phyloP scores from a whole-genome alignment of 2,888 invertebrate species.

The Agrilus biguttatus region DNA sequence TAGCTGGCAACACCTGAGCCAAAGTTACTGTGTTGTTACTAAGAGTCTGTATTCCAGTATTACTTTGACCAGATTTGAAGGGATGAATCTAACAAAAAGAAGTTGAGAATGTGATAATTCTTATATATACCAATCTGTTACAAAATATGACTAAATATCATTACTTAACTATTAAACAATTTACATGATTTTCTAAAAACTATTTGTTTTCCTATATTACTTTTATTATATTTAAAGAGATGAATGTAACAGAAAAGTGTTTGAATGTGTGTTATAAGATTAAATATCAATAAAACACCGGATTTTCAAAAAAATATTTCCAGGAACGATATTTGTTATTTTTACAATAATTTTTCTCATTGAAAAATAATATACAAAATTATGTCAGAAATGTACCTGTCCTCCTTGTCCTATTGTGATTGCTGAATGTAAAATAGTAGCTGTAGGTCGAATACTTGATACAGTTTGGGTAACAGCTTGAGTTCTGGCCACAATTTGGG shows the following conservation, averaged over 20 bases:
- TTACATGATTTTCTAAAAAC: no score
- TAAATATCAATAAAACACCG: no score
- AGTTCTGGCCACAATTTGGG: conserved; percentile 23
- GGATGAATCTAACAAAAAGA: conserved; percentile 18
- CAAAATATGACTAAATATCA: no score
- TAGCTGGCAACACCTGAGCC: conserved; percentile 27
- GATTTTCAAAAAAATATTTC: background rate
- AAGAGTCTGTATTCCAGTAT: conserved; percentile 24
- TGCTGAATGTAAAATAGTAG: conserved; percentile 26
- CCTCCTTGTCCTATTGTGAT: conserved; percentile 27
- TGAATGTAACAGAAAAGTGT: no score
- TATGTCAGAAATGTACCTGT: conserved; percentile 17
- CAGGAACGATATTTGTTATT: background rate
- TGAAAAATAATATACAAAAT: conserved; percentile 4
- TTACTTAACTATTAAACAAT: no score
- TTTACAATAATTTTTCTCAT: background rate
- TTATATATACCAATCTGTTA: no score
- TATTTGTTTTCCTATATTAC: no score
- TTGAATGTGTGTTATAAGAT: no score
- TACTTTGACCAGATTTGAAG: conserved; percentile 23
- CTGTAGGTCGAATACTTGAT: conserved; percentile 24
- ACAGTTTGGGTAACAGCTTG: conserved; percentile 21
- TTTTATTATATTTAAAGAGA: no score
- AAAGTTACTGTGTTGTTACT: conserved; percentile 24
- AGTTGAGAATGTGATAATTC: background rate